Conservation (phyloP, 35 echinoderm and acorn worm genomes). For the Acanthaster planci region DNA sequence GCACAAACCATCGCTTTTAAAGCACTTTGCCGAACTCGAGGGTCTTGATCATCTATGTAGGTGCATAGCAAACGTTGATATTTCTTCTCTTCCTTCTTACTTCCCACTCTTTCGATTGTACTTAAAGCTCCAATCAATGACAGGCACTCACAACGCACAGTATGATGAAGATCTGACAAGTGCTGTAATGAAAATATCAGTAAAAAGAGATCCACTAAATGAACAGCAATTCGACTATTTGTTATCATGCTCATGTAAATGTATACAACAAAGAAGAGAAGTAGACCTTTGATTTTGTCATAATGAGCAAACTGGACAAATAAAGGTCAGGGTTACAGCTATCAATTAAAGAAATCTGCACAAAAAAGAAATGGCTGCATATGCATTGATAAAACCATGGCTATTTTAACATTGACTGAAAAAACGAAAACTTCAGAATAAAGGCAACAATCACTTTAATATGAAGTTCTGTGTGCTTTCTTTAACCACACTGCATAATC, state of each 20-base stretch:
- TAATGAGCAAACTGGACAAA: no score
- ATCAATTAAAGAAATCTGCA: no score
- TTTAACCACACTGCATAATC: no score
- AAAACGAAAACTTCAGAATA: no score
- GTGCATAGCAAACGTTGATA: constrained; percentile 67
- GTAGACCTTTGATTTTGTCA: not conserved
- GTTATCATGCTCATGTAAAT: not conserved
- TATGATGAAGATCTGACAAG: constrained; percentile 68
- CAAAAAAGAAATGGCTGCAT: no score
- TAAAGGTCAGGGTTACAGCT: no score
- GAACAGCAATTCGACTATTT: not conserved
- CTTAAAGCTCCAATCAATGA: constrained; percentile 79
- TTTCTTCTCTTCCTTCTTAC: constrained; percentile 39
- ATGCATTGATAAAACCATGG: no score
- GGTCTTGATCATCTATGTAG: constrained; percentile 81
- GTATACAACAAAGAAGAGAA: not conserved
- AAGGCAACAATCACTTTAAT: no score
- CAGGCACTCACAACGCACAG: constrained; percentile 75
- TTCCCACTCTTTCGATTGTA: constrained; percentile 52
- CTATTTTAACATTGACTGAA: no score
- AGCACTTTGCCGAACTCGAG: constrained; percentile 81
- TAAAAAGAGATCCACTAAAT: not conserved
- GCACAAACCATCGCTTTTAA: constrained; percentile 76
- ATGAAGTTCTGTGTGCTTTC: no score
- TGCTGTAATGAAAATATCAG: constrained; percentile 37